A percentile compares a stretch with the other conserved stretches of the same genome.
Conservation (phyloP, 2,888 invertebrate species). For the Drosophila mimetica region DNA sequence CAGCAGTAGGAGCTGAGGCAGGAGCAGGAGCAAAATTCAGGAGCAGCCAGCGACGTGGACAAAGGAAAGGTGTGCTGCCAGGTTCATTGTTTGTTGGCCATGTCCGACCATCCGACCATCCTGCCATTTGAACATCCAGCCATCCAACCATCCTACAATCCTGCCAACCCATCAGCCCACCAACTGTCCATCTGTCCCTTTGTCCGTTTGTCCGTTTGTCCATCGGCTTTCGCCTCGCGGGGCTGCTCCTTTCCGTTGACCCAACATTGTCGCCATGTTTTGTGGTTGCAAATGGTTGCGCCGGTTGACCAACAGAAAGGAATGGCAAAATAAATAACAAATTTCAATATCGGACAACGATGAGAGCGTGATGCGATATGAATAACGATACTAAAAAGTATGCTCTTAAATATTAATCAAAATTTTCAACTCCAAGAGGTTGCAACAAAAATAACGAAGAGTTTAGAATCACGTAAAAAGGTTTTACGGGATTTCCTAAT, state of each 20-base stretch:
- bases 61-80: conserved; percentile 62
- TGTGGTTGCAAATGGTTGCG: conserved; percentile 33
- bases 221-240: conserved; percentile 40
- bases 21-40: conserved; percentile 8
- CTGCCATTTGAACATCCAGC: background rate
- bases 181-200: background rate
- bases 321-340: conserved; percentile 26
- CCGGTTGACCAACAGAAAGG: conserved; percentile 10
- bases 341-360: background rate
- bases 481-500: too few relatives aligned
- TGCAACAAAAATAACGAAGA: too few relatives aligned
- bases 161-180: background rate
- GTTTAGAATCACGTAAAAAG: too few relatives aligned
- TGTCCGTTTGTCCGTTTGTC: conserved; percentile 10
- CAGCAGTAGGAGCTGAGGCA: conserved; percentile 2
- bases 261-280: conserved; percentile 40
- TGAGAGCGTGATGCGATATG: conserved; percentile 1
- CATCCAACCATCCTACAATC: background rate
- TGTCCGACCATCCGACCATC: conserved; percentile 35
- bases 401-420: background rate
- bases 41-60: conserved; percentile 4
- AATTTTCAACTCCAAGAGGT: too few relatives aligned
- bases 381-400: background rate
- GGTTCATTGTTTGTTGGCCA: conserved; percentile 54
- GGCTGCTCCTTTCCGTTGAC: conserved; percentile 9